Evolutionary conservation across 37 sponge, comb jelly and placozoan genomes (phyloP).

Genomic region (Haliclona indistincta): DNA sequence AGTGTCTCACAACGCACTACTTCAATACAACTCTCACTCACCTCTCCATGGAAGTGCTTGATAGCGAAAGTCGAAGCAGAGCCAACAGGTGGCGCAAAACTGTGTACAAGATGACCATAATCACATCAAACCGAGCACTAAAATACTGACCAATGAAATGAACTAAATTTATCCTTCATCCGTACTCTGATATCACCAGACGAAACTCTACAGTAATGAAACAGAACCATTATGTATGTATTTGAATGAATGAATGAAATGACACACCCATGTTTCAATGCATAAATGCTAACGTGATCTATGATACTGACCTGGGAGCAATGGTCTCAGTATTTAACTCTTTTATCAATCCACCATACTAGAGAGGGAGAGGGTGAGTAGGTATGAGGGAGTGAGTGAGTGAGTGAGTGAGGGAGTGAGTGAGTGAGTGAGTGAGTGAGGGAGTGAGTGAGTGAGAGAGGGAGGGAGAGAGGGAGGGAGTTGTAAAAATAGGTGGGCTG

Average conservation of each 20-base stretch:
- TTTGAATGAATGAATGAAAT: too few relatives aligned
- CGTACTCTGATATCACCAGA: slow-evolving; percentile 72
- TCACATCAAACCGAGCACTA: too few relatives aligned
- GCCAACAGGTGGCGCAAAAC: slow-evolving; percentile 49
- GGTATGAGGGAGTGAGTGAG: background rate
- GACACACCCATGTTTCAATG: too few relatives aligned
- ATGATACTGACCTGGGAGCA: too few relatives aligned
- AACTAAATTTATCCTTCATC: slow-evolving; percentile 46
- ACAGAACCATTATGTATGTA: too few relatives aligned
- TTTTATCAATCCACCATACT: too few relatives aligned
- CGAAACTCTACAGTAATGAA: slow-evolving; percentile 38
- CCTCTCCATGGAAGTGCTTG: slow-evolving; percentile 54
- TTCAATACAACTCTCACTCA: slow-evolving; percentile 5
- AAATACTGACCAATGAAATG: slow-evolving; percentile 21
- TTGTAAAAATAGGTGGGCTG: background rate
- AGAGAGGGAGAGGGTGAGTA: too few relatives aligned
- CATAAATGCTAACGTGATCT: too few relatives aligned
- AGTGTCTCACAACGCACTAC: background rate
- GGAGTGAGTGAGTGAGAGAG: background rate
- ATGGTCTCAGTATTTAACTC: too few relatives aligned
- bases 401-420: background rate
- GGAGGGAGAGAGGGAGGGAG: background rate
- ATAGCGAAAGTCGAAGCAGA: slow-evolving; percentile 69
- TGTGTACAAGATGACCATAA: too few relatives aligned
- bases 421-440: background rate